phyloP scores from a whole-genome alignment of 2,797 vertebrate species.

The Petrocephalus schoutedeni region DNA sequence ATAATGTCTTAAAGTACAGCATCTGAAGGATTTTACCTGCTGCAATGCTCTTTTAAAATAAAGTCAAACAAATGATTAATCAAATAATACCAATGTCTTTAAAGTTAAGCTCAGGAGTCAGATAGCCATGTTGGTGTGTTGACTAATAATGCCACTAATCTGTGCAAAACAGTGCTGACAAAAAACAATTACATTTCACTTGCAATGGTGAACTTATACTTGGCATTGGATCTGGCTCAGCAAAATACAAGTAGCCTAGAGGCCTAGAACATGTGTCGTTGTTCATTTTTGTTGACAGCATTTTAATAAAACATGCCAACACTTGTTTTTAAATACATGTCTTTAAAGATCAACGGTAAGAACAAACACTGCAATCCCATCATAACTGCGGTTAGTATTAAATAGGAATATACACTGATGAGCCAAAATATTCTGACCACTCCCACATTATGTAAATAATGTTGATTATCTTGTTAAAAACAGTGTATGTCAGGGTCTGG shows the following conservation, averaged over 20 bases:
- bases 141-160: slow-evolving; percentile 18
- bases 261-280: slow-evolving; percentile 38
- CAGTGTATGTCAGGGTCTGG: background rate
- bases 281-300: slow-evolving; percentile 45
- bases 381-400: background rate
- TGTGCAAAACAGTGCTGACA: slow-evolving; percentile 33
- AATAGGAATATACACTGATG: background rate
- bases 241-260: slow-evolving; percentile 42
- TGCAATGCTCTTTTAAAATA: background rate
- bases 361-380: slow-evolving; percentile 31
- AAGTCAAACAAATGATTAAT: background rate
- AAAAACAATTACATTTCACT: slow-evolving; percentile 32
- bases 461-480: background rate
- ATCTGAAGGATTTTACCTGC: background rate
- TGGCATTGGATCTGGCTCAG: slow-evolving; percentile 40
- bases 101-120: background rate
- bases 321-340: slow-evolving; percentile 20
- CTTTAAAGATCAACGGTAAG: slow-evolving; percentile 13
- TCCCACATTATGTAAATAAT: background rate
- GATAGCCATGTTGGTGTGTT: slow-evolving; percentile 32
- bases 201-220: slow-evolving; percentile 30
- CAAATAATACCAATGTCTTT: background rate
- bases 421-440: background rate
- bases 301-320: slow-evolving; percentile 50
- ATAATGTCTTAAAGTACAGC: background rate